A percentile compares a stretch with the other conserved stretches of the same genome.
Evolutionary conservation across 2,888 invertebrate genomes (phyloP).

Genomic region (Campopleginae sp.): DNA sequence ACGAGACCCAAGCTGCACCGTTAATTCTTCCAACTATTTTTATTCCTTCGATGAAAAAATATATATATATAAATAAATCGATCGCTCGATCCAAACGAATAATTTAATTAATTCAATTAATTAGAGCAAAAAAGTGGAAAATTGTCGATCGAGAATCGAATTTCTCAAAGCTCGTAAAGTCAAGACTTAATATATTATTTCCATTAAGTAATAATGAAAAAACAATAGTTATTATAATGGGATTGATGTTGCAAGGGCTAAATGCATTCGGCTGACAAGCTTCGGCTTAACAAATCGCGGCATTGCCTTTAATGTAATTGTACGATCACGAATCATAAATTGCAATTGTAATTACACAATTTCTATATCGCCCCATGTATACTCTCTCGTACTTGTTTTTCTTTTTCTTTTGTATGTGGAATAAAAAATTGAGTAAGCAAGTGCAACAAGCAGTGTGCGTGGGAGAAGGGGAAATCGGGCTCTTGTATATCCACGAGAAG

Average conservation of each 20-base stretch:
- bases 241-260: slow-evolving; percentile 11
- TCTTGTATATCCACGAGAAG: slow-evolving; percentile 35
- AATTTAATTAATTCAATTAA: not conserved
- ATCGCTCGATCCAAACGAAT: not conserved
- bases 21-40: not conserved
- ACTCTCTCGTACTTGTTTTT: slow-evolving; percentile 43
- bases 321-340: slow-evolving; percentile 51
- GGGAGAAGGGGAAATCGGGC: slow-evolving; percentile 49
- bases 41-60: not conserved
- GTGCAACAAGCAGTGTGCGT: slow-evolving; percentile 37
- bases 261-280: slow-evolving; percentile 8
- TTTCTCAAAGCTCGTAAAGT: not conserved
- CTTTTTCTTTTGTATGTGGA: not conserved
- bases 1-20: not conserved
- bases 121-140: not conserved
- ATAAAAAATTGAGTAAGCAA: slow-evolving; percentile 36
- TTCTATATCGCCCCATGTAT: not conserved
- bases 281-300: slow-evolving; percentile 5
- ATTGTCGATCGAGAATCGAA: not conserved
- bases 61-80: not conserved
- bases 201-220: not conserved
- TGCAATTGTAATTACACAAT: slow-evolving; percentile 54
- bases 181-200: not conserved
- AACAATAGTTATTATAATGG: slow-evolving; percentile 20
- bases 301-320: slow-evolving; percentile 49